Base-by-base conservation (phyloP, 2,888 invertebrate species). In the Drosophila dives region DNA sequence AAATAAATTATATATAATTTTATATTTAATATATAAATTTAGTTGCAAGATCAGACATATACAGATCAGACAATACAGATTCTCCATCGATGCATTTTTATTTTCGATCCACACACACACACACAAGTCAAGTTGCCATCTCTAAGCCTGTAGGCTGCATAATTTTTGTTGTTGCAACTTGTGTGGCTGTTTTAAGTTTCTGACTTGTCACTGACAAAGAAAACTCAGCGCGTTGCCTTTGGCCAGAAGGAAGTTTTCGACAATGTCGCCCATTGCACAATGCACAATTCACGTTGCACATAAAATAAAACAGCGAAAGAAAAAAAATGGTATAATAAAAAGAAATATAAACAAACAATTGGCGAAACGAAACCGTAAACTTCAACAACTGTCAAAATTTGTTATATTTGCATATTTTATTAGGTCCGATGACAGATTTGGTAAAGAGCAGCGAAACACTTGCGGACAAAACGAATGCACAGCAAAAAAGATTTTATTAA, bases 331-430 rank as follows among this genome's bases (percentile, higher is more conserved):
- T 29, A 48, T 23, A 63, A 62, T 29, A 42, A 70, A 36, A 36
- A 23, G 26, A 40, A 50, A 23, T 15, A 8, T 45, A 45, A 23
- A 36, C 32, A 38, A 51, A 61, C 15, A 51, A 33, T 34, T 29
- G 54, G 36, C 48, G 36, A 56, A 45, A 59, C 48, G 53, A 63
- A 63, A 66, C 50, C 50, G 50, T 72, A 61, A 69, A 74, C 65
- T 61, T 67, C 45, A 42, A 40, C 61, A 55, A 73, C 75, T 79
- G 90, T 83, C 87, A 64, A 56, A 85, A 65, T 63, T 45, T 45
- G 45, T 45, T 26, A 80, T 72, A 86, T 90, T 89, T 86, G 54
- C 86, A 86, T 86, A 81, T 86, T 86, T 90, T 86, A 90, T 86
- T 79, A 68, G 70, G 70, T 70, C 56, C 66, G 54, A 71, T 86